Percentiles rank a stretch among this genome's conserved stretches.
Conservation (phyloP, 2,797 vertebrate species). For the Dendrocincla fuliginosa region DNA sequence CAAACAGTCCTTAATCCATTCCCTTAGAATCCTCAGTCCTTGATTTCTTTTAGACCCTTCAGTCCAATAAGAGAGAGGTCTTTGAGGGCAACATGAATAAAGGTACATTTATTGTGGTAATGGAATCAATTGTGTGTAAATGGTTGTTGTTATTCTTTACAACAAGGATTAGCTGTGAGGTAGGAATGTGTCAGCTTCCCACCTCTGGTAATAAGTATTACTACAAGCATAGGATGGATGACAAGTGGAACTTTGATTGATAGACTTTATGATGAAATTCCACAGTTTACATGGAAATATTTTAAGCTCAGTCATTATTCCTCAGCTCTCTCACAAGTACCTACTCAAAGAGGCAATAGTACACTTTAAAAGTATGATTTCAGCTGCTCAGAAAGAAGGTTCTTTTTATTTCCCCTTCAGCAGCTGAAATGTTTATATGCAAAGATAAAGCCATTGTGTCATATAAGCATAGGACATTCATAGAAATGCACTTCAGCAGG, state of each 20-base stretch:
- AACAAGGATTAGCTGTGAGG: not conserved
- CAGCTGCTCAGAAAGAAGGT: not conserved
- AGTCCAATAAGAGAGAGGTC: not conserved
- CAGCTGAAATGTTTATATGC: conserved; percentile 13
- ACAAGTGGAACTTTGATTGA: conserved; percentile 18
- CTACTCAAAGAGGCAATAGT: not conserved
- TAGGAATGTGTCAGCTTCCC: not conserved
- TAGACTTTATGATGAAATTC: conserved; percentile 20
- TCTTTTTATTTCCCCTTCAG: conserved; percentile 12
- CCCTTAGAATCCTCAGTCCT: not conserved
- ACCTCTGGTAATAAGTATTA: not conserved
- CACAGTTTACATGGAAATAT: conserved; percentile 14
- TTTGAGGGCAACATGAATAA: not conserved
- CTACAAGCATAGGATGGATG: not conserved
- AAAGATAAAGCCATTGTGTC: not conserved
- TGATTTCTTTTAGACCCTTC: not conserved
- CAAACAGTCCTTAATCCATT: not conserved
- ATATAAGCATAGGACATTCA: not conserved
- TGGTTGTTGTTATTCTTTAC: not conserved
- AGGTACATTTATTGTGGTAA: not conserved
- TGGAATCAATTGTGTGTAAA: not conserved
- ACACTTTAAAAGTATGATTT: not conserved
- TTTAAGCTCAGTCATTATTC: conserved; percentile 32
- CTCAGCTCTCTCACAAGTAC: not conserved
- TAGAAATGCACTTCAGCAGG: not conserved